Conservation (phyloP, 2,797 vertebrate genomes). For the Sebastes kiyomatsui region DNA sequence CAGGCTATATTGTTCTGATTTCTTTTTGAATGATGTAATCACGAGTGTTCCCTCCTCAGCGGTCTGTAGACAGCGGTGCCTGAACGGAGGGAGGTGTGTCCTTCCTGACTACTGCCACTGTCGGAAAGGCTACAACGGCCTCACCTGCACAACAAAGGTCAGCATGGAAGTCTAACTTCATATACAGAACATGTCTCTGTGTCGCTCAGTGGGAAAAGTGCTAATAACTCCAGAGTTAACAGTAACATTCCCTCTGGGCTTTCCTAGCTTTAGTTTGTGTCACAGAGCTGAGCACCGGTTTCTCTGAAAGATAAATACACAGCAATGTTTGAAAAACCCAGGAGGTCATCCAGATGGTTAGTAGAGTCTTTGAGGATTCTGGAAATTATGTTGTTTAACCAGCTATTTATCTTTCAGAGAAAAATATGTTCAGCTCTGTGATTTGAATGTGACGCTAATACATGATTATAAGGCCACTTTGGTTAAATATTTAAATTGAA, state of each 20-base stretch:
- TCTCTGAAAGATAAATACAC: neutral
- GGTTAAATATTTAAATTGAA: neutral
- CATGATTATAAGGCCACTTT: neutral
- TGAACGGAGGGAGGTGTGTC: conserved; percentile 88
- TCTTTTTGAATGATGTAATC: too few species aligned
- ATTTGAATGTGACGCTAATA: too few species aligned
- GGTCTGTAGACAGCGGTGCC: conserved; percentile 85
- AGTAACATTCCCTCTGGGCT: neutral
- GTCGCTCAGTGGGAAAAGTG: neutral
- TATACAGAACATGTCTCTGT: neutral
- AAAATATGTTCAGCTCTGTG: neutral
- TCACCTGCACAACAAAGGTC: conserved; percentile 85
- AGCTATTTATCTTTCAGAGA: neutral
- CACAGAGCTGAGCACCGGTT: neutral
- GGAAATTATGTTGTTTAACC: neutral
- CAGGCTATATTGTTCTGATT: neutral
- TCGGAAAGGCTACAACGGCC: conserved; percentile 84
- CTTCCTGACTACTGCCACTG: conserved; percentile 89
- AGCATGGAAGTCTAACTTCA: neutral
- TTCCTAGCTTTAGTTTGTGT: neutral
- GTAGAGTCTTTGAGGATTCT: neutral
- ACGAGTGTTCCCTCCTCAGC: conserved; percentile 73
- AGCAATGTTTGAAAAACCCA: neutral
- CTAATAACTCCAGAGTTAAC: neutral
- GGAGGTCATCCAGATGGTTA: neutral